A percentile compares a stretch with the other conserved stretches of the same genome.
These are phyloP conservation scores for Colletes gigas DNA, from an alignment of 1,140 invertebrate species.

Conservation along the genomic window DNA sequence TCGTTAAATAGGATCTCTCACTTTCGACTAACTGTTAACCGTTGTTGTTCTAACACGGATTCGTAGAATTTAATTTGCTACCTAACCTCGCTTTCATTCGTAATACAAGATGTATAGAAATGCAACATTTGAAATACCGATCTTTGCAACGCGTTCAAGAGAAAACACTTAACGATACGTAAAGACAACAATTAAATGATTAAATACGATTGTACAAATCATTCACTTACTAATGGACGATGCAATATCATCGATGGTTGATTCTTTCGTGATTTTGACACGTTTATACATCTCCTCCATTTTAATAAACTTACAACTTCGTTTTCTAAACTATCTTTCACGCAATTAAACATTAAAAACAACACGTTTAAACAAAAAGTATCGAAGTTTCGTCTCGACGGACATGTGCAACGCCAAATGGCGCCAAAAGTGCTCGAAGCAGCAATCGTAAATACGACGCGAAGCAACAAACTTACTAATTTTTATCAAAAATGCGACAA, in stretches of 20 bases:
- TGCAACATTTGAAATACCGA: background rate
- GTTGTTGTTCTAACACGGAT: too few relatives aligned
- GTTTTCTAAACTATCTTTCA: background rate
- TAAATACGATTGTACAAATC: background rate
- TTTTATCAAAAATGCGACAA: background rate
- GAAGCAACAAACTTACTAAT: background rate
- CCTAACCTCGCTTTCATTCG: slow-evolving; percentile 17
- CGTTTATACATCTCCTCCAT: slow-evolving; percentile 46
- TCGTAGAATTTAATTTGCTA: background rate
- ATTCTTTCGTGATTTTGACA: slow-evolving; percentile 34
- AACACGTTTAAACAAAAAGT: background rate
- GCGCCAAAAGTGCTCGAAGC: background rate
- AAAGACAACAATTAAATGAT: background rate
- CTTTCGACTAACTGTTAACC: background rate
- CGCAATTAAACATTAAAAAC: background rate
- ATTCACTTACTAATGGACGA: slow-evolving; percentile 51
- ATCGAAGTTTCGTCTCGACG: background rate
- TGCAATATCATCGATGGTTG: slow-evolving; percentile 41
- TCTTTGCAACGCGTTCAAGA: too few relatives aligned
- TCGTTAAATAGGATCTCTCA: background rate
- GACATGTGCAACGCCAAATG: background rate
- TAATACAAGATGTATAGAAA: background rate
- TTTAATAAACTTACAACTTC: background rate
- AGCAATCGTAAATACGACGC: background rate
- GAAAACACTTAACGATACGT: background rate